Percentiles rank a stretch among this genome's conserved stretches.
Conservation (phyloP, 2,888 invertebrate genomes). For the Drosophila peninsularis region DNA sequence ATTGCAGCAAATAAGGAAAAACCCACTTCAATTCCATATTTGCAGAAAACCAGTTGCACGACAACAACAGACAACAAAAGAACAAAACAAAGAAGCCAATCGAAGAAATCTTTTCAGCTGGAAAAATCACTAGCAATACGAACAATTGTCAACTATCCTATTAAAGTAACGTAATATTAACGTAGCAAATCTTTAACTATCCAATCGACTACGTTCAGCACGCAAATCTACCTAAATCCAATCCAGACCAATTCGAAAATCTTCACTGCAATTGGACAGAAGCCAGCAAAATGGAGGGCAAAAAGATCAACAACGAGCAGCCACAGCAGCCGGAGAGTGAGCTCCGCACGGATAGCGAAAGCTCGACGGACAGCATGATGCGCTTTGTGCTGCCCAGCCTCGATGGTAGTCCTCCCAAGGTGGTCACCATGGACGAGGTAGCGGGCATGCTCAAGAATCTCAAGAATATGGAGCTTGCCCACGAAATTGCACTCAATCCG, state of each 20-base stretch:
- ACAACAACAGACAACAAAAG: constrained; percentile 14
- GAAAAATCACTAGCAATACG: background rate
- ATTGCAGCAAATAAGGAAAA: constrained; percentile 53
- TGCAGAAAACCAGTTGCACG: constrained; percentile 59
- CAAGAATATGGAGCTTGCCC: constrained; percentile 96
- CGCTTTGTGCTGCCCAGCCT: constrained; percentile 84
- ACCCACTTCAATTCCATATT: constrained; percentile 42
- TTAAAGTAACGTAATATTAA: background rate
- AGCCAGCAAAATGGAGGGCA: constrained; percentile 48
- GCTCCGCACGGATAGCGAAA: constrained; percentile 83
- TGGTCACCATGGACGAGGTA: constrained; percentile 84
- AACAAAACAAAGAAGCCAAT: constrained; percentile 22
- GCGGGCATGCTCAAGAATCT: constrained; percentile 83
- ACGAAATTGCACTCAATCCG: constrained; percentile 97
- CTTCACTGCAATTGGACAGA: background rate
- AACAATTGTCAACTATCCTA: background rate
- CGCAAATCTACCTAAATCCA: too few relatives aligned
- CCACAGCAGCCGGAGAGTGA: constrained; percentile 2
- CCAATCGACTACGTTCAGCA: too few relatives aligned
- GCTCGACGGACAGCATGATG: constrained; percentile 81
- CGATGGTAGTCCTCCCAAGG: constrained; percentile 84
- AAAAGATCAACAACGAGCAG: constrained; percentile 35
- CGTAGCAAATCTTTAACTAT: background rate
- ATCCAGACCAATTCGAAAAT: too few relatives aligned
- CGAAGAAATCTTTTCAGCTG: background rate